These are phyloP conservation scores for Eristalis pertinax DNA, from an alignment of 2,888 invertebrate genomes.

Conservation along the genomic window DNA sequence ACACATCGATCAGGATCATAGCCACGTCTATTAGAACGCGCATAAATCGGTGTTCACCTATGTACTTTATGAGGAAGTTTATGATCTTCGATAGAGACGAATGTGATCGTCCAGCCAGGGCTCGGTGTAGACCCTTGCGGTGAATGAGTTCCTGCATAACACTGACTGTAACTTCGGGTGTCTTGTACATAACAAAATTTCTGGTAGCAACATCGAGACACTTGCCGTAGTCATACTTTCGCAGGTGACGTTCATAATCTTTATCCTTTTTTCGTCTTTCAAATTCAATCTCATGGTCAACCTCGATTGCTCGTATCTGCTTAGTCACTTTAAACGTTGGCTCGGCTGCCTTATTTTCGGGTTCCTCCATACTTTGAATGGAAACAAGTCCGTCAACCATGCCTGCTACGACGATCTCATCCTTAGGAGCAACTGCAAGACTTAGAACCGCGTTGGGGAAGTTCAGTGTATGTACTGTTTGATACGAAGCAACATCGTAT, in stretches of 20 bases:
- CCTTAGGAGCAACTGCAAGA: constrained; percentile 88
- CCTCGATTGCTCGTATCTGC: constrained; percentile 73
- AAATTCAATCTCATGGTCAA: constrained; percentile 83
- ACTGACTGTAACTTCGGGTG: constrained; percentile 90
- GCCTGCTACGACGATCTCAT: constrained; percentile 93
- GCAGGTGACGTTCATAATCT: constrained; percentile 87
- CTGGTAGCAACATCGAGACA: constrained; percentile 88
- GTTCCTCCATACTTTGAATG: constrained; percentile 89
- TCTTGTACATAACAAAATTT: constrained; percentile 84
- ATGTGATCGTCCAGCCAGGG: constrained; percentile 88
- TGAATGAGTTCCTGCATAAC: constrained; percentile 93
- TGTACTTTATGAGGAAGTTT: constrained; percentile 88
- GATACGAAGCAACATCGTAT: constrained; percentile 92
- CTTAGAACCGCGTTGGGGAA: constrained; percentile 95
- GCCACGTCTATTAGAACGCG: constrained; percentile 88
- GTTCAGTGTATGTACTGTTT: constrained; percentile 93
- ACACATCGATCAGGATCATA: constrained; percentile 89
- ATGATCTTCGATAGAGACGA: constrained; percentile 86
- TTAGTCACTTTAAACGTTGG: not conserved
- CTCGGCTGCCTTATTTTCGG: constrained; percentile 71
- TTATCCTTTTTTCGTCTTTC: constrained; percentile 73
- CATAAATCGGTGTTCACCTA: constrained; percentile 89
- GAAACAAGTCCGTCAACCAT: constrained; percentile 96
- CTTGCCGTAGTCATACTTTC: constrained; percentile 91
- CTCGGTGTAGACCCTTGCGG: constrained; percentile 88